Evolutionary conservation across 1,140 invertebrate species (phyloP), one percentile per base, ranked within the genome.

Genomic region (Rhagoletis zephyria): DNA sequence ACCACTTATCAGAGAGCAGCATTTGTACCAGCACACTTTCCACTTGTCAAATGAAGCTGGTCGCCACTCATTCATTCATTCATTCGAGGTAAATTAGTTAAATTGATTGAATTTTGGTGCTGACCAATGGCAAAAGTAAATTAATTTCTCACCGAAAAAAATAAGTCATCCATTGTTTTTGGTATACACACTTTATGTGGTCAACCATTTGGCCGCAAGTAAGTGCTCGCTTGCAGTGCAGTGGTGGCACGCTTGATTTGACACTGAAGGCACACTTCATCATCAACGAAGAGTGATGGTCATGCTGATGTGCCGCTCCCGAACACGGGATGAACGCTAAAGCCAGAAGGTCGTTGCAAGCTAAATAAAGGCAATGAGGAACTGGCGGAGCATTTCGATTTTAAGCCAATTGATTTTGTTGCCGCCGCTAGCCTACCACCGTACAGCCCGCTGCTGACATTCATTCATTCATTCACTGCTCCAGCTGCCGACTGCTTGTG

Each of bases 221-320:
- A 10, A 56, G 51, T 56, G 51, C 51, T 5, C 51, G 5, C 5
- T 56, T 10, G 2, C 51, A 5, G 10, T 74, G 67, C 67, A 74
- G 30, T 30, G 1, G 7, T 74, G 67, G 67, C 67, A 74, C 42
- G 67, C 67, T 74, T 74, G 40, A 74, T 74, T 74, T 74, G 67
- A 74, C 67, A 74, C 67, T 74, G 67, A 74, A 74, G 67, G 67
- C 67, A 30, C 30, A 74, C 67, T 74, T 48, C 67, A 48, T 42
- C 67, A 74, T 40, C 64, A 30, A 10, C 64, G 40, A 67, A 10
- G 12, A 67, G 12, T 19, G 5, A 3, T 67, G 64, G 3, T 7
- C 40, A 67, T 67, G 9, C 64, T 3, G 19, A 67, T 40, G 64
- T 40, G 30, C 30, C 30, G 64, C 7, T 3, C 9, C 64, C 64